These are phyloP conservation scores for Saturnia japonica DNA, from an alignment of 2,888 invertebrate species.

Conservation along the genomic window DNA sequence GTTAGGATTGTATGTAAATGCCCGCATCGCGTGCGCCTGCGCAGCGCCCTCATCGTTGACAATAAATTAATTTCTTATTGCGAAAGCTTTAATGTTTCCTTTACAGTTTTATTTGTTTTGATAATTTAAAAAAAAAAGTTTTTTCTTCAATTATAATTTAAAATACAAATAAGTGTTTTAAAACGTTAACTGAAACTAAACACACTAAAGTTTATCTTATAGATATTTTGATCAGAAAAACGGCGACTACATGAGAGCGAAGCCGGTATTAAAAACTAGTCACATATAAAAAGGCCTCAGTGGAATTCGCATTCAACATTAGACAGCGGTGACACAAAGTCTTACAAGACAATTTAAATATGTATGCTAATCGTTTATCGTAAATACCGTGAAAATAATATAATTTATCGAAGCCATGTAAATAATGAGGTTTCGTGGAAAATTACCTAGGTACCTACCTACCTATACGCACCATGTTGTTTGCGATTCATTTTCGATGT, in stretches of 20 bases:
- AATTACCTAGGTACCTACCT: too few species aligned
- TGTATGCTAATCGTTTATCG: not conserved
- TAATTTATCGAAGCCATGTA: not conserved
- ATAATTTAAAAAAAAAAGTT: not conserved
- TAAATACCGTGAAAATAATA: not conserved
- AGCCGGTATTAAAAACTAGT: not conserved
- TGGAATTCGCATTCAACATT: not conserved
- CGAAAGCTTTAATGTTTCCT: slow-evolving; percentile 7
- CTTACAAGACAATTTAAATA: not conserved
- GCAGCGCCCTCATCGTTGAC: slow-evolving; percentile 37
- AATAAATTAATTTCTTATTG: slow-evolving; percentile 25
- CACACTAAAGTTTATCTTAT: too few species aligned
- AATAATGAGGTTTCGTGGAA: not conserved
- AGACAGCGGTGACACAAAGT: not conserved
- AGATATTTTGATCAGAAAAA: not conserved
- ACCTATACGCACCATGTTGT: not conserved
- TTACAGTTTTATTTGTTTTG: slow-evolving; percentile 4
- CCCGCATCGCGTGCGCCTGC: slow-evolving; percentile 63
- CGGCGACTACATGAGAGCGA: not conserved
- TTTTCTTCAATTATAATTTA: not conserved
- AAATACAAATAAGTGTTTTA: not conserved
- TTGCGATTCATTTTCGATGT: not conserved
- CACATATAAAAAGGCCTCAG: not conserved
- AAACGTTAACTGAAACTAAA: too few species aligned
- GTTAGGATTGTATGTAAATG: slow-evolving; percentile 65